Evolutionary conservation across 2,113 vertebrate species (phyloP), one percentile per base, ranked within the genome.

Genomic region (Pygoscelis antarcticus): DNA sequence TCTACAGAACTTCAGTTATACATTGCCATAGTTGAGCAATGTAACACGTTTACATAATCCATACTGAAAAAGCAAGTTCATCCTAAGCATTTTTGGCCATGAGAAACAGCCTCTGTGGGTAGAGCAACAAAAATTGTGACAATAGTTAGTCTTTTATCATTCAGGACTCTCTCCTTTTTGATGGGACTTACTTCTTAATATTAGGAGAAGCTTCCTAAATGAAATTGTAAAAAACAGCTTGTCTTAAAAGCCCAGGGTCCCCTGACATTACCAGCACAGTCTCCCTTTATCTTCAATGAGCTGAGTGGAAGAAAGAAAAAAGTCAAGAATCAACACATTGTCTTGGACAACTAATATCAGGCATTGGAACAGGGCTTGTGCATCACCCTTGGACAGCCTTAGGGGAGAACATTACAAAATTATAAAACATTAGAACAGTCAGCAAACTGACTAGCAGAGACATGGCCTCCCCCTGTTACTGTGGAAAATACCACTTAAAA

Each of bases 401-500:
- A 81, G 74, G 90, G 89, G 38, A 89, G 29, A 90, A 70, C 57
- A 86, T 90, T 95, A 77, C 29, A 72, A 96, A 96, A 90, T 91
- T 88, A 94, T 77, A 84, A 90, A 90, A 47, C 75, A 80, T 83
- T 95, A 96, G 92, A 87, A 86, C 71, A 95, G 90, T 95, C 87
- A 89, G 88, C 91, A 96, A 96, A 90, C 66, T 86, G 80, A 94
- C 80, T 95, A 75, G 36, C 16, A 87, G 61, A 96, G 44, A 95
- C 90, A 89, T 80, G 75, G 58, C 77, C 51, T 94, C 68, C 54
- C 36, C 32, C 30, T 76, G 66, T 68, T 95, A 95, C 91, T 91
- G 88, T 91, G 95, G 79, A 95, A 96, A 97, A 90, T 93, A 58
- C 79, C 94, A 38, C 93, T 94, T 97, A 96, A 90, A 95, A 93